Evolutionary conservation across 2,797 vertebrate species (phyloP).

Genomic region (Myiothlypis coronata): DNA sequence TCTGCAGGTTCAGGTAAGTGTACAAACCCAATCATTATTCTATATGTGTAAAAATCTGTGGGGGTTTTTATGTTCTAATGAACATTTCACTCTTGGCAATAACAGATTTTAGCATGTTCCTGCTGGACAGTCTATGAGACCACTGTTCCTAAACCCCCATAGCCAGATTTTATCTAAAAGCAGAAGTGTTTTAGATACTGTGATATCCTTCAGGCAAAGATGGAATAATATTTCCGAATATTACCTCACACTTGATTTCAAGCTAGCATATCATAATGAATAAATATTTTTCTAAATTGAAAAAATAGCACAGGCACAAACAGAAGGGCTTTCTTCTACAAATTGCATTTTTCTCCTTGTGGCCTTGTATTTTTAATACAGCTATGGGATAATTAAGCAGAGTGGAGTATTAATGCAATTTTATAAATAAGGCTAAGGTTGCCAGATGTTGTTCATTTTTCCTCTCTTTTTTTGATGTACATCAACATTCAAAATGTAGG

Average conservation of each 20-base stretch:
- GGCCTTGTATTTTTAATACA: constrained; percentile 23
- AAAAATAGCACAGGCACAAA: background rate
- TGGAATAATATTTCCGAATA: background rate
- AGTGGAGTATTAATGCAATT: constrained; percentile 39
- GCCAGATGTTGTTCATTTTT: constrained; percentile 25
- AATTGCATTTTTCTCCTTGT: background rate
- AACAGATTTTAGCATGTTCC: background rate
- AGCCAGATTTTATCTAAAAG: background rate
- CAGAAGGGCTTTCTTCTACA: background rate
- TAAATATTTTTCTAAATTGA: background rate
- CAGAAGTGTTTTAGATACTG: background rate
- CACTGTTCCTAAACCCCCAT: background rate
- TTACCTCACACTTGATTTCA: background rate
- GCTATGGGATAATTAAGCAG: constrained; percentile 33
- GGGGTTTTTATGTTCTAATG: background rate
- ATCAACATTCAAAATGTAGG: background rate
- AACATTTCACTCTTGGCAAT: background rate
- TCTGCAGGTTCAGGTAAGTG: background rate
- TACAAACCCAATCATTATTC: background rate
- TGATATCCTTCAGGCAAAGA: background rate
- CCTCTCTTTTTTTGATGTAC: background rate
- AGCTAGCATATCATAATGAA: background rate
- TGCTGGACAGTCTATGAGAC: background rate
- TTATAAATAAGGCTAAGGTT: constrained; percentile 24
- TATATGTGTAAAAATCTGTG: background rate